Base-by-base conservation (phyloP, 2,797 vertebrate genomes). In the Lagodon rhomboides region DNA sequence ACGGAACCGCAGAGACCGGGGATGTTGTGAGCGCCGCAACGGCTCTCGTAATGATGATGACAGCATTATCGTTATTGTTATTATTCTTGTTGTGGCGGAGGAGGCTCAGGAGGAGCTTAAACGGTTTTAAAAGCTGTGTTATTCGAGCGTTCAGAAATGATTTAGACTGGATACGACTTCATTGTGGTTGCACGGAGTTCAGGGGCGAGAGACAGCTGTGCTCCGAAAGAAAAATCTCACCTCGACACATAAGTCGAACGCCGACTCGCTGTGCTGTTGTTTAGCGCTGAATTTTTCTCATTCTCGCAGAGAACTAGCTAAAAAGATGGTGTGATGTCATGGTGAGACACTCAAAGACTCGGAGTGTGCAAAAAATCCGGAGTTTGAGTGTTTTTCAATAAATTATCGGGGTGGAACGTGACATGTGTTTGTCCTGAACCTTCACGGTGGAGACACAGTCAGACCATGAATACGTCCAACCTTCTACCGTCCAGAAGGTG, bases 281-380 rank as follows among this genome's bases (percentile, higher is more conserved):
- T 38, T 17, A 16, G 20, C 20, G 51, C 41, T 16, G 13, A 3
- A 6, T 65, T 13, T 38, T 25, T 58, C 38, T 27, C 12, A n/a
- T 55, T 75, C 54, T 64, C 58, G 55, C 49, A 27, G 54, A 75
- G n/a, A 77, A 63, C 18, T 56, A 50, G 27, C 22, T 25, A 20
- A 67, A 66, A 68, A 81, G 71, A 79, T 77, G 80, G 58, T 12
- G 15, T 20, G 34, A 68, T 71, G 61, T 55, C 65, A 74, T 30
- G 23, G 15, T 61, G 67, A 68, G 62, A 62, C 64, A 44, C 71
- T 30, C 30, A 30, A 30, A 30, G 30, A 38, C 34, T 38, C 10
- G 34, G 34, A 6, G 34, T 38, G 30, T 6, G 30, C 6, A 34
- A 6, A 34, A 34, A 34, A 6, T 7, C 30, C 6, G 5, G 30